Base-by-base conservation (phyloP, 2,888 invertebrate species). In the Xanthorhoe spadicearia region DNA sequence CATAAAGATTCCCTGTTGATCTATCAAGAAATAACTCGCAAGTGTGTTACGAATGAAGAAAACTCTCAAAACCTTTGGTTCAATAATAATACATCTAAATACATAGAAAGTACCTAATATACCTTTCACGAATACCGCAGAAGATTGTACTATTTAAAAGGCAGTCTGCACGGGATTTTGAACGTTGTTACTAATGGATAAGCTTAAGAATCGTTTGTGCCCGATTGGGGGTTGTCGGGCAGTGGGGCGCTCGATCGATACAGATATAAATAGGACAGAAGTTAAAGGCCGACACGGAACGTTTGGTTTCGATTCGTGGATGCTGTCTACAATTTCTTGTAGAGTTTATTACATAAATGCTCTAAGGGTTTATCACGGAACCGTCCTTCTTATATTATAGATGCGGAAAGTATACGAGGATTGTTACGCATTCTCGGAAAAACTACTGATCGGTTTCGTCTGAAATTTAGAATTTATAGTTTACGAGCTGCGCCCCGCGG, bases 231-330 rank as follows among this genome's bases (percentile, higher is more conserved):
- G 87, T 86, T 84, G 86, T 90, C 83, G 89, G 90, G 87, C 90
- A 91, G 88, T 92, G 88, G 92, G 88, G 85, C 92, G 90, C 59
- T 83, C 77, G 89, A 88, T 92, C 92, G 89, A 92, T 92, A 88
- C 85, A 82, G 85, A 85, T 89, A 91, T 91, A 91, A 88, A 92
- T 92, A 91, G 91, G 88, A 85, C 89, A 87, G 82, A 88, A 89
- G 84, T 88, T 85, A 79, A 73, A 83, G 82, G 81, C 80, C 77
- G 77, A 68, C 73, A 77, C 78, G 78, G 76, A 81, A 84, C 87
- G 83, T 83, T 88, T 86, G 81, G 87, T 89, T 90, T 89, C 87
- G 89, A 89, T 85, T 83, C 74, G 19, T 67, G 70, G 77, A 84
- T 81, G 82, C 82, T 81, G 80, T 1, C 13, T 3, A 13, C 10